Evolutionary conservation across 2,113 vertebrate genomes (phyloP).

Genomic region (Microcebus lehilahytsara): DNA sequence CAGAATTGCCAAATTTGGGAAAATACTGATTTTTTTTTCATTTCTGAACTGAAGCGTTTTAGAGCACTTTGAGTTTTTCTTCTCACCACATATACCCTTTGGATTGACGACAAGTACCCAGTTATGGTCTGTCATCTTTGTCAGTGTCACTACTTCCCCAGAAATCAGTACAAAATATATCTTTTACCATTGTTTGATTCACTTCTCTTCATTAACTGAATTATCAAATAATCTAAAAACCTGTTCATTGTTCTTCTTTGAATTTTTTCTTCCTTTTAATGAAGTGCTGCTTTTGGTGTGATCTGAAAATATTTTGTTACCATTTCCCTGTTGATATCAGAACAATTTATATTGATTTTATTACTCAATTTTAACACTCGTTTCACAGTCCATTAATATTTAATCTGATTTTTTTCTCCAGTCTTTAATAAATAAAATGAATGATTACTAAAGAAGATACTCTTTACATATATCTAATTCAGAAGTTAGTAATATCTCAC

Average conservation of each 20-base stretch:
- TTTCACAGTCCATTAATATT: background rate
- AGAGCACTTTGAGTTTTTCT: background rate
- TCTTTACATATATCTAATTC: background rate
- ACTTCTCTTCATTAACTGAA: background rate
- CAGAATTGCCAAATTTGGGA: background rate
- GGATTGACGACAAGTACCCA: background rate
- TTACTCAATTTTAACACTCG: background rate
- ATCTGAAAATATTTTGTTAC: background rate
- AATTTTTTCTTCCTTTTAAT: background rate
- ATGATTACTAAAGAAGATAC: background rate
- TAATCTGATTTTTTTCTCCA: background rate
- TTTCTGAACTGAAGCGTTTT: background rate
- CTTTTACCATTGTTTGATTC: background rate
- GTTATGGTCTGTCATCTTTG: background rate
- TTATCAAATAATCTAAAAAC: background rate
- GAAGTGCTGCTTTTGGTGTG: background rate
- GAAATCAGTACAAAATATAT: background rate
- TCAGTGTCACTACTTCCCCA: background rate
- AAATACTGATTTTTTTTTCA: background rate
- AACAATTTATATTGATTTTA: background rate
- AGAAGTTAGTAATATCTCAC: background rate
- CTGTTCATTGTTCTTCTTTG: background rate
- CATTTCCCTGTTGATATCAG: background rate
- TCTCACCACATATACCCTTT: background rate
- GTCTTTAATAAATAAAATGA: slow-evolving; percentile 32